A percentile compares a stretch with the other conserved stretches of the same genome.
phyloP scores from a whole-genome alignment of 37 sponge, comb jelly and placozoan species.

The Aplysina aerophoba region DNA sequence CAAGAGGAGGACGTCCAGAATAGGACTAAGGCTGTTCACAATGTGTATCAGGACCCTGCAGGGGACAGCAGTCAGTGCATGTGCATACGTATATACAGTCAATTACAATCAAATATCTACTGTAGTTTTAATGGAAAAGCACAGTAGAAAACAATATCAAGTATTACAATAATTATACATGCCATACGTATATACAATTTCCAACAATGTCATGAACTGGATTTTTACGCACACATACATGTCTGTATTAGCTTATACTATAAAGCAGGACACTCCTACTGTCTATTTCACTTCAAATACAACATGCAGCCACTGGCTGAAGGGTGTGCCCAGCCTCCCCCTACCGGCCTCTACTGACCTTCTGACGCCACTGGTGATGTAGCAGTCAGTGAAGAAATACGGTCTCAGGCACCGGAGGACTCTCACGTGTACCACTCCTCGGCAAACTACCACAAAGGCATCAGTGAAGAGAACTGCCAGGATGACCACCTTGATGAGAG shows the following conservation, averaged over 20 bases:
- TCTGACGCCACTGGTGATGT: conserved; percentile 69
- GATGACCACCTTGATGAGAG: conserved; percentile 63
- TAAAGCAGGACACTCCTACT: too few relatives aligned
- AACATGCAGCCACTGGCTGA: too few relatives aligned
- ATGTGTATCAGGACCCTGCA: conserved; percentile 83
- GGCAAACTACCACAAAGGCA: conserved; percentile 50
- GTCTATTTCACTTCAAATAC: too few relatives aligned
- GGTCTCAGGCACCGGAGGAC: conserved; percentile 75
- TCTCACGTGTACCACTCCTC: conserved; percentile 57
- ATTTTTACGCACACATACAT: background rate
- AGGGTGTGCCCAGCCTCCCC: too few relatives aligned
- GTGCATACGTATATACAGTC: too few relatives aligned
- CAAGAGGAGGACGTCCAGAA: conserved; percentile 76
- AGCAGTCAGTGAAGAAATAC: conserved; percentile 72
- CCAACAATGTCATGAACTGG: too few relatives aligned
- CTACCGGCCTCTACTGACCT: too few relatives aligned
- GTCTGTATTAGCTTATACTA: too few relatives aligned
- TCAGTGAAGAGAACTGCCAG: conserved; percentile 63
- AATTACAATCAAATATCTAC: background rate
- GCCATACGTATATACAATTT: too few relatives aligned
- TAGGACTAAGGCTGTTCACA: conserved; percentile 59
- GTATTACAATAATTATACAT: too few relatives aligned
- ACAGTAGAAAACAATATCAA: background rate
- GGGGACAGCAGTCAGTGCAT: too few relatives aligned
- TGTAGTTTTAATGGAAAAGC: background rate